These are phyloP conservation scores for Alethe diademata DNA, from an alignment of 2,113 vertebrate genomes.

Conservation along the genomic window DNA sequence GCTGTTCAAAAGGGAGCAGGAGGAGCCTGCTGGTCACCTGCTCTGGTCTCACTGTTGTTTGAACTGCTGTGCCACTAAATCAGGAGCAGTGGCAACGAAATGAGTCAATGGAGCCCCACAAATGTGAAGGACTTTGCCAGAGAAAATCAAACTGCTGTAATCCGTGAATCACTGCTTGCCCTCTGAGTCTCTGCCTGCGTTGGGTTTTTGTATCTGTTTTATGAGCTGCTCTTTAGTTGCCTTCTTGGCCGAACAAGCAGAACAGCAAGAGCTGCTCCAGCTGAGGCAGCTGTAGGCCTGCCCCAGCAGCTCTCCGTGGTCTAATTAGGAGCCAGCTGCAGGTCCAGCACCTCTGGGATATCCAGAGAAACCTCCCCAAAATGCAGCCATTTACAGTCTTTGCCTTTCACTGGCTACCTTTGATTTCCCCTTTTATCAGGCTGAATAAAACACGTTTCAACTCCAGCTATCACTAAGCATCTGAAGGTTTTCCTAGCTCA, in stretches of 20 bases:
- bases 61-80: neutral
- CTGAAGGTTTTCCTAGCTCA: neutral
- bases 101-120: neutral
- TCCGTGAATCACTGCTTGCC: neutral
- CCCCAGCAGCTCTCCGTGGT: neutral
- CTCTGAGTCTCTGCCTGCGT: neutral
- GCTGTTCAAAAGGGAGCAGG: neutral
- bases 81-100: neutral
- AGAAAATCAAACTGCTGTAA: neutral
- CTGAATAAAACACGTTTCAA: neutral
- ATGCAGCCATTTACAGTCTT: neutral
- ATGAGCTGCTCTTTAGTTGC: neutral
- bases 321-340: neutral
- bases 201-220: neutral
- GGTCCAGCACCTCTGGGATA: neutral
- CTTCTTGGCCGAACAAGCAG: neutral
- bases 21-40: neutral
- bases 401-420: neutral
- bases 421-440: neutral
- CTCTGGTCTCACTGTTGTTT: rapidly evolving
- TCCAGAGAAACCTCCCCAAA: neutral
- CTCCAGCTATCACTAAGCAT: rapidly evolving
- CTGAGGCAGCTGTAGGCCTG: neutral
- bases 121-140: neutral
- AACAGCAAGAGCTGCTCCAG: neutral